Base-by-base conservation (phyloP, 2,888 invertebrate genomes). In the Xanthia togata region DNA sequence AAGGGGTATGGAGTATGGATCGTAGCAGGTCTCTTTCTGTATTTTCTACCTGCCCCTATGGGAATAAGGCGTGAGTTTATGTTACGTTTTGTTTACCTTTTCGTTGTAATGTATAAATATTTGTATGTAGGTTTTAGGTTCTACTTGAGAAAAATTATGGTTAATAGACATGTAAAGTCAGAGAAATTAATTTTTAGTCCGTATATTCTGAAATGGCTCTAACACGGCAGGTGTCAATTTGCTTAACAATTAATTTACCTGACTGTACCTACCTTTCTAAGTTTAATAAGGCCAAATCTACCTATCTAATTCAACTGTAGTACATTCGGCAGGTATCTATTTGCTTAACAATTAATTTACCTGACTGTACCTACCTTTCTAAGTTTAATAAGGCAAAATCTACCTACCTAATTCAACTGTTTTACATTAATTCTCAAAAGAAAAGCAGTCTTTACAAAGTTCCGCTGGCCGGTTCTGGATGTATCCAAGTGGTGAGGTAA, bases 401-500 rank as follows among this genome's bases (percentile, higher is more conserved):
- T 35, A 35, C 23, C 9, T 23, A 31, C 9, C 14, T 35, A 35
- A 17, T 71, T 62, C 14, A 53, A 20, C 14, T 23, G 35, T 47
- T 81, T 41, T 57, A 44, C 55, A 76, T 62, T 57, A 71, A 69
- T 69, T 69, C 6, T 72, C 9, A 50, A 79, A 76, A 50, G 38
- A 70, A 41, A 65, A 83, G 12, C 35, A 62, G 44, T 44, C 62
- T 70, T 68, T 76, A 73, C 62, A 72, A 69, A 70, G 57, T 78
- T 71, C 62, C 63, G 1, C 35, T 38, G 64, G 31, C n/a, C 55
- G 50, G 26, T 35, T 55, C 63, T 78, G 79, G 79, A 78, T 79
- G 79, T 63, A 70, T 65, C 70, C 57, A 60, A 79, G 65, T 78
- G 68, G 57, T 62, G 72, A 77, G 68, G 59, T 70, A 78, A 82